Evolutionary conservation across 2,797 vertebrate species (phyloP), one percentile per base, ranked within the genome.

Genomic region (Rhabdophis nuchalis): DNA sequence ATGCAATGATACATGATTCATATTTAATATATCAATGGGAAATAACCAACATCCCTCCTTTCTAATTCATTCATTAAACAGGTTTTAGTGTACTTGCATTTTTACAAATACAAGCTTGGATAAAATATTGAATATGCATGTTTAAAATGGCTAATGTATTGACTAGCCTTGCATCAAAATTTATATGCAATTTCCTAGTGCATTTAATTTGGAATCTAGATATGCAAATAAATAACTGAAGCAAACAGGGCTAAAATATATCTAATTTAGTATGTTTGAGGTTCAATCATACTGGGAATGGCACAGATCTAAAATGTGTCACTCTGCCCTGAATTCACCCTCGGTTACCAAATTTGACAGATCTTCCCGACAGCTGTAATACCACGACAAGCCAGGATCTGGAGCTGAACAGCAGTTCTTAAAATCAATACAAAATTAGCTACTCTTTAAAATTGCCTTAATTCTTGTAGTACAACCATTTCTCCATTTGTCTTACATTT

Each of bases 391-490:
- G 93, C 89, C 90, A 3, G 93, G 60, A 88, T 60, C 92, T 61
- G 86, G 88, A 89, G 46, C 92, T n/a, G 50, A 93, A 77, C 53
- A 58, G 53, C 32, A 89, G 68, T 96, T 95, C 64, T 93, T 94
- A 72, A 89, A 94, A 93, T 54, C 53, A 88, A 0, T 46, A 8
- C 54, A 89, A 87, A 54, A 25, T 88, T 91, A 29, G 72, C 32
- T 68, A 91, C 58, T 41, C 93, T 93, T 90, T 95, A 91, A 61
- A 85, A 12, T 88, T 2, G 92, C 93, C 87, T 46, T 92, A 93
- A 94, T 89, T 93, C 36, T 41, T 95, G 93, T 95, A 94, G 95
- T 93, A 36, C 16, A 94, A 96, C 57, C 32, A 90, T 96, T 94
- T 86, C 54, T n/a, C 93, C 92, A 72, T 91, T 36, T 20, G 32